Evolutionary conservation across 30 jellyfish, hydroid and myxozoan species (phyloP).

Genomic region (Nemopilema nomurai): DNA sequence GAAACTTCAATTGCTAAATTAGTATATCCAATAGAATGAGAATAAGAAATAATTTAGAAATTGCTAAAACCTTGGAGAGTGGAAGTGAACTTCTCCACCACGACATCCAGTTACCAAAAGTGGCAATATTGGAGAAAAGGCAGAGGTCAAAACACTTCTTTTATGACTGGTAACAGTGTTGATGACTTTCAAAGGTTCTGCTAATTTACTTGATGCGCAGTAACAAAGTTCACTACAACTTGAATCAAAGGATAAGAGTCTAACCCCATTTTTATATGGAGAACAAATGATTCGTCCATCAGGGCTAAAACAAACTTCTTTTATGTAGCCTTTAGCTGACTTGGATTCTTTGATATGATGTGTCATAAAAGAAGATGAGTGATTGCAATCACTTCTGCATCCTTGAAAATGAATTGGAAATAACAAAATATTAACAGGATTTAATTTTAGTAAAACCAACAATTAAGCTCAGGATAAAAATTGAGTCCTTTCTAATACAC

Average conservation of each 20-base stretch:
- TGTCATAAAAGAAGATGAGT: constrained; percentile 28
- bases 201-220: constrained; percentile 22
- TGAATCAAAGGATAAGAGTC: constrained; percentile 69
- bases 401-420: neutral
- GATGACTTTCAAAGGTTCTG: constrained; percentile 55
- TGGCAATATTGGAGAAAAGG: constrained; percentile 76
- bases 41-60: neutral
- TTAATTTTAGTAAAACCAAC: no score
- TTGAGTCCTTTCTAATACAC: no score
- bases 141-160: constrained; percentile 77
- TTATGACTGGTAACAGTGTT: constrained; percentile 61
- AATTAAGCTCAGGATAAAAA: no score
- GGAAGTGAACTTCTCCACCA: constrained; percentile 84
- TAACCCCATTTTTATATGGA: constrained; percentile 88
- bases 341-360: constrained; percentile 76
- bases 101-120: constrained; percentile 88
- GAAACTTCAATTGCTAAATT: neutral
- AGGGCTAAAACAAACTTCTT: constrained; percentile 79
- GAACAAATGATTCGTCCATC: constrained; percentile 92
- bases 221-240: constrained; percentile 64
- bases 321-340: constrained; percentile 81
- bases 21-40: neutral
- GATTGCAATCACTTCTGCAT: constrained; percentile 24
- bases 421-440: no score
- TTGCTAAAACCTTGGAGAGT: constrained; percentile 69